phyloP scores from a whole-genome alignment of 2,113 vertebrate genomes.

The Malurus elegans region DNA sequence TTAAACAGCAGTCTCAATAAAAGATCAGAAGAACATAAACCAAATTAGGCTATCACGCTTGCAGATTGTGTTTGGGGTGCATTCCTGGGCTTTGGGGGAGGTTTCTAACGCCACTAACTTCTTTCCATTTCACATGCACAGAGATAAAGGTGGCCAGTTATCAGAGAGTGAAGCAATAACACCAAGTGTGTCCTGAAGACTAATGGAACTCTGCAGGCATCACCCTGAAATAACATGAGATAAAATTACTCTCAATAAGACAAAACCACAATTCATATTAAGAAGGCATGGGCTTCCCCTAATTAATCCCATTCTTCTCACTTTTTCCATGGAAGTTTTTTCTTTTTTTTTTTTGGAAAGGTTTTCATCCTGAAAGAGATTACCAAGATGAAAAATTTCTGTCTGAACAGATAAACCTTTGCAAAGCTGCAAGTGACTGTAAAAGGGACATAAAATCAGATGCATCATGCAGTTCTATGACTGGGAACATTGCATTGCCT shows the following conservation, averaged over 20 bases:
- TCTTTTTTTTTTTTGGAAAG: not conserved
- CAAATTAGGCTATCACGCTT: slow-evolving; percentile 1
- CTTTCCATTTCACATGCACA: slow-evolving; percentile 34
- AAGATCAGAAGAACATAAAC: slow-evolving; percentile 49
- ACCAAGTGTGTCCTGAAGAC: slow-evolving; percentile 47
- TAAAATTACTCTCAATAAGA: slow-evolving; percentile 25
- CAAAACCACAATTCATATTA: not conserved
- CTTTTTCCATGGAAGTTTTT: not conserved
- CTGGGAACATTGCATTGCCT: not conserved
- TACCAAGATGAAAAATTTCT: not conserved
- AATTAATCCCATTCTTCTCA: not conserved
- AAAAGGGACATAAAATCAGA: not conserved
- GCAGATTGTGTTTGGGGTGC: slow-evolving; percentile 29
- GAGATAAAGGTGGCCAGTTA: slow-evolving; percentile 58
- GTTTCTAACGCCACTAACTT: slow-evolving; percentile 33
- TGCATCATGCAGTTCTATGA: not conserved
- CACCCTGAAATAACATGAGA: slow-evolving; percentile 1
- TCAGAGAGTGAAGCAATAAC: slow-evolving; percentile 46
- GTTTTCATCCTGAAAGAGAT: not conserved
- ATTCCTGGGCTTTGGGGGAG: slow-evolving; percentile 42
- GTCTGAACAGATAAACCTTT: not conserved
- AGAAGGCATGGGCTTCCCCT: not conserved
- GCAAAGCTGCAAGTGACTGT: not conserved
- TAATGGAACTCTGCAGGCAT: not conserved
- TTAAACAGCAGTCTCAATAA: slow-evolving; percentile 53